Percentiles rank a stretch among this genome's conserved stretches.
phyloP scores from a whole-genome alignment of 2,113 vertebrate genomes.

The Argyrosomus japonicus region DNA sequence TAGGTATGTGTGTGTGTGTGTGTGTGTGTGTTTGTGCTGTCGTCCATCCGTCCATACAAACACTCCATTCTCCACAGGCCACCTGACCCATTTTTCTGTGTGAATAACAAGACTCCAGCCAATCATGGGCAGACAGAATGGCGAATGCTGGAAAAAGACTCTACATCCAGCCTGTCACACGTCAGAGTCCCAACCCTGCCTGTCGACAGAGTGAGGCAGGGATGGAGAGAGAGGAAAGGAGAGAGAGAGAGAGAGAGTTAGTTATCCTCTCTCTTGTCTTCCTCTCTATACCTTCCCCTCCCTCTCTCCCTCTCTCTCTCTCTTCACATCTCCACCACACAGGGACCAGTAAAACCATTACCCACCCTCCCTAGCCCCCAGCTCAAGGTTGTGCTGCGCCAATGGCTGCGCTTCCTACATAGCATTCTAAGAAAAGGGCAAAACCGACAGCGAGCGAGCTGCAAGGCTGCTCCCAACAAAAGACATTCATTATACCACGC shows the following conservation, averaged over 20 bases:
- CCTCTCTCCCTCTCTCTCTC: conserved; percentile 40
- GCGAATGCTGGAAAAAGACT: conserved; percentile 67
- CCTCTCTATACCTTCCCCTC: conserved; percentile 28
- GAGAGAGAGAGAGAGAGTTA: conserved; percentile 36
- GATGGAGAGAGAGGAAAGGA: conserved; percentile 36
- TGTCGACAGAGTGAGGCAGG: conserved; percentile 70
- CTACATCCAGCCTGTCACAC: conserved; percentile 70
- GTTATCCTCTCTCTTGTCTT: conserved; percentile 40
- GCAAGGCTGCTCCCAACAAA: conserved; percentile 44
- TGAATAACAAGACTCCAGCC: conserved; percentile 79
- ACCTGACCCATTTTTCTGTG: conserved; percentile 83
- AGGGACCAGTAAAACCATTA: conserved; percentile 76
- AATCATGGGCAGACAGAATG: conserved; percentile 72
- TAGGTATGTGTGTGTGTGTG: conserved; percentile 41
- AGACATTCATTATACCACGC: conserved; percentile 41
- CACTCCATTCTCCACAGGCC: conserved; percentile 76
- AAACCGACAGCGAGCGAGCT: conserved; percentile 50
- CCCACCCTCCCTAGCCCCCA: conserved; percentile 54
- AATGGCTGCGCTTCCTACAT: conserved; percentile 45
- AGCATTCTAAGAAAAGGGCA: conserved; percentile 55
- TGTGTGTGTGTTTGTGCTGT: conserved; percentile 42
- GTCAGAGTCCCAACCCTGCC: conserved; percentile 74
- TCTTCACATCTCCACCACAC: conserved; percentile 53
- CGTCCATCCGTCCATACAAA: conserved; percentile 65
- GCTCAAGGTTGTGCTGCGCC: conserved; percentile 73